phyloP scores from a whole-genome alignment of 2,888 invertebrate genomes.

The Limnephilus rhombicus region DNA sequence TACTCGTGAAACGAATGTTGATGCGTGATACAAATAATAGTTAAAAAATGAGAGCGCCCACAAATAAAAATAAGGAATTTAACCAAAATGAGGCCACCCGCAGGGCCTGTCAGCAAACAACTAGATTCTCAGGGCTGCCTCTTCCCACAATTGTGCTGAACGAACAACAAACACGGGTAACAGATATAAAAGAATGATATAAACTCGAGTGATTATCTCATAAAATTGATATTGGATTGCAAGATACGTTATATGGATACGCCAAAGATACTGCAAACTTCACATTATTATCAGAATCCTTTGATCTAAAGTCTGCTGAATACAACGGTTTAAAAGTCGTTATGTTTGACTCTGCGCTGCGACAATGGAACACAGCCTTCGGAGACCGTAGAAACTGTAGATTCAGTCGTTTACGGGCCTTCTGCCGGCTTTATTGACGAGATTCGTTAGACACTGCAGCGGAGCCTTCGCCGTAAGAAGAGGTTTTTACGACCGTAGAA shows the following conservation, averaged over 20 bases:
- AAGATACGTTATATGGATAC: neutral
- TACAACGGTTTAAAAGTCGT: constrained; percentile 17
- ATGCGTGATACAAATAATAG: neutral
- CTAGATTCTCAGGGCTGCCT: neutral
- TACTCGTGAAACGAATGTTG: too few relatives aligned
- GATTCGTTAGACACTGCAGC: neutral
- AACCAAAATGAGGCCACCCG: too few relatives aligned
- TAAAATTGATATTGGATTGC: neutral
- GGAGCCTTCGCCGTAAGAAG: neutral
- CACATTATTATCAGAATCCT: constrained; percentile 42
- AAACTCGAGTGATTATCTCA: neutral
- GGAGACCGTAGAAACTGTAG: constrained; percentile 21
- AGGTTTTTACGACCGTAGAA: neutral
- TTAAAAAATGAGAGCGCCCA: neutral
- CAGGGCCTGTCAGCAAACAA: neutral
- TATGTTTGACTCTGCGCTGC: constrained; percentile 4
- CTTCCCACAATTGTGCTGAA: neutral
- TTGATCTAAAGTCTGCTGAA: constrained; percentile 34
- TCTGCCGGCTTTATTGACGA: neutral
- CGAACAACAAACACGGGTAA: neutral
- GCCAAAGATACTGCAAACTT: neutral
- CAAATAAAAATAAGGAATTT: neutral
- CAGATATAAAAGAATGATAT: neutral
- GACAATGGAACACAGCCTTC: constrained; percentile 7
- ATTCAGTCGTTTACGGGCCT: neutral